phyloP scores from a whole-genome alignment of 2,888 invertebrate species.

The Cheiracanthium punctorium region DNA sequence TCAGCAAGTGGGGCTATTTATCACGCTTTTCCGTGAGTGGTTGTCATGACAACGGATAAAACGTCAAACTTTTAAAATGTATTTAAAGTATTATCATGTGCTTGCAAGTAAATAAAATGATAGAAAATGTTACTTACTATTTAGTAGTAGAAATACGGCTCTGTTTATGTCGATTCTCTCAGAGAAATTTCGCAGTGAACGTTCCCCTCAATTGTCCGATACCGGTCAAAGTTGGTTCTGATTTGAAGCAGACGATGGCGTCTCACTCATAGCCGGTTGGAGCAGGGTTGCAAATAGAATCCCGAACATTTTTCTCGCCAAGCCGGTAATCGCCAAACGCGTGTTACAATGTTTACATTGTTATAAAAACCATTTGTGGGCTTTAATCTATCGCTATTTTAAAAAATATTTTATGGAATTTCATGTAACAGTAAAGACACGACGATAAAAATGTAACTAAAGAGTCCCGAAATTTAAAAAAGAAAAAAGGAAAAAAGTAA shows the following conservation, averaged over 20 bases:
- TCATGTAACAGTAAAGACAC: no score
- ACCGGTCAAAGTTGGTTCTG: background rate
- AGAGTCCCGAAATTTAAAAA: no score
- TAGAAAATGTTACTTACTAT: background rate
- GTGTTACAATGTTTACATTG: background rate
- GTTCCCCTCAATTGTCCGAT: background rate
- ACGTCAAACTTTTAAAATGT: background rate
- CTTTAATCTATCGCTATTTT: no score
- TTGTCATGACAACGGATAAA: constrained; percentile 45
- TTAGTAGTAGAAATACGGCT: no score
- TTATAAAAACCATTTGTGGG: no score
- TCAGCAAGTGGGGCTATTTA: background rate
- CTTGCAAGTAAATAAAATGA: background rate
- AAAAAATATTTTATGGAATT: no score
- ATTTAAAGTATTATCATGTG: background rate
- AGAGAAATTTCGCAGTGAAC: background rate
- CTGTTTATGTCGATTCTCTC: background rate
- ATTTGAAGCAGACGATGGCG: constrained; percentile 10
- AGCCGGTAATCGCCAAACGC: background rate
- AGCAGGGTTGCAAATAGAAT: background rate
- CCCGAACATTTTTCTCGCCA: background rate
- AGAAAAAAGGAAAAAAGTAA: no score
- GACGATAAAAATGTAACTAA: no score
- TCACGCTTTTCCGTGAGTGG: constrained; percentile 42
- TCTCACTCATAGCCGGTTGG: background rate